phyloP scores from a whole-genome alignment of 2,888 invertebrate species.

The Ypsolopha sequella region DNA sequence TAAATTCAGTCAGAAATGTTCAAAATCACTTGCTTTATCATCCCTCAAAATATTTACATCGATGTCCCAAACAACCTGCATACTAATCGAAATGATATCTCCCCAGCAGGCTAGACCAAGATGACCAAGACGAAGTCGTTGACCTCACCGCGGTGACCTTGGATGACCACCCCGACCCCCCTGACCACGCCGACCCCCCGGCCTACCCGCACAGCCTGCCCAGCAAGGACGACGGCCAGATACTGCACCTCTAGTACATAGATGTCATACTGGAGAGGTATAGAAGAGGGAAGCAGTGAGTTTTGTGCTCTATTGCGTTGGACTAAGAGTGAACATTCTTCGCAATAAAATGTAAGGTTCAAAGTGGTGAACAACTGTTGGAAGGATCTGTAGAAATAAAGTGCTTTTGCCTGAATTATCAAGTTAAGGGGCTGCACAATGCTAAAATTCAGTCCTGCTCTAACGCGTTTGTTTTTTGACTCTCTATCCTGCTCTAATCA shows the following conservation, averaged over 20 bases:
- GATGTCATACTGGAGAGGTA: slow-evolving; percentile 22
- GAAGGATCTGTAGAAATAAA: too few species aligned
- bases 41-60: too few species aligned
- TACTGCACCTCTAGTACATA: slow-evolving; percentile 57
- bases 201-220: slow-evolving; percentile 31
- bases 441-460: too few species aligned
- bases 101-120: slow-evolving; percentile 51
- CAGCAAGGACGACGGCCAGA: slow-evolving; percentile 60
- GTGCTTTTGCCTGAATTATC: too few species aligned
- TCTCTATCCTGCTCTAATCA: too few species aligned
- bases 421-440: too few species aligned
- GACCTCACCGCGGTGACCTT: slow-evolving; percentile 83
- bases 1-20: too few species aligned
- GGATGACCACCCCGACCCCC: slow-evolving; percentile 53
- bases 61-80: too few species aligned
- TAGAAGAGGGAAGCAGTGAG: slow-evolving; percentile 8
- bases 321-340: not conserved
- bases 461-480: too few species aligned
- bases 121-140: slow-evolving; percentile 91
- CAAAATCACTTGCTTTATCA: too few species aligned
- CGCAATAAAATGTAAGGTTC: not conserved
- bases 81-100: not conserved
- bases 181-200: not conserved
- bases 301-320: not conserved
- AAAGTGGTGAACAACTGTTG: too few species aligned